phyloP scores from a whole-genome alignment of 2,888 invertebrate species.

The Zaprionus bogoriensis region DNA sequence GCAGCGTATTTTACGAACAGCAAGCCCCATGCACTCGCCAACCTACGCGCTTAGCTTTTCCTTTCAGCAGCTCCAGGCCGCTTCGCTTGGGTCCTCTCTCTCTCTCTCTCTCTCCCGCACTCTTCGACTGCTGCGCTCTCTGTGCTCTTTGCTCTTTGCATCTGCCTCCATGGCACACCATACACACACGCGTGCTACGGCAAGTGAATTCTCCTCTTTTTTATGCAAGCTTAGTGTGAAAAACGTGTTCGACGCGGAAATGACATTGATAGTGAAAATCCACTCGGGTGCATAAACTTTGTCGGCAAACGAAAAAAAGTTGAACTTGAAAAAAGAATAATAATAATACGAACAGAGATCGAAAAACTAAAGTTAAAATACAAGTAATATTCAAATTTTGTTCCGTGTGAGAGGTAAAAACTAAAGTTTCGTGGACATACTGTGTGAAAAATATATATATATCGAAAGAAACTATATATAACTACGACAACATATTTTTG shows the following conservation, averaged over 20 bases:
- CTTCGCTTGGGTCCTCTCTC: slow-evolving; percentile 5
- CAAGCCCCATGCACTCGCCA: background rate
- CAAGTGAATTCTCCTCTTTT: slow-evolving; percentile 41
- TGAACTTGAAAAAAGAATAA: background rate
- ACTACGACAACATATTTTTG: slow-evolving; percentile 1
- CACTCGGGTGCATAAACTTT: slow-evolving; percentile 22
- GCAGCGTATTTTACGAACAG: slow-evolving; percentile 5
- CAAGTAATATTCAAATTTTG: background rate
- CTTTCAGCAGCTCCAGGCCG: slow-evolving; percentile 34
- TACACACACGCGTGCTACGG: slow-evolving; percentile 20
- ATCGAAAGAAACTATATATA: background rate
- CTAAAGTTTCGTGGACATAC: background rate
- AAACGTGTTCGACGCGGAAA: slow-evolving; percentile 75
- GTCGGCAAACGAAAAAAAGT: background rate
- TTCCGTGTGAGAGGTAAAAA: slow-evolving; percentile 5
- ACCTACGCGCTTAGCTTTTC: slow-evolving; percentile 33
- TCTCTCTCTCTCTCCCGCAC: slow-evolving; percentile 13
- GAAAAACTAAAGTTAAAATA: background rate
- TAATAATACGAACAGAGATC: background rate
- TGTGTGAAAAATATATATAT: too few species aligned
- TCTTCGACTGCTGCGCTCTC: slow-evolving; percentile 6
- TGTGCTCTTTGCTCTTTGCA: slow-evolving; percentile 18
- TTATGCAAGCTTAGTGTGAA: slow-evolving; percentile 60
- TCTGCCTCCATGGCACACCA: slow-evolving; percentile 24
- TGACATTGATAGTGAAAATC: slow-evolving; percentile 76